These are phyloP conservation scores for Bungarus multicinctus DNA, from an alignment of 2,113 vertebrate species.

Conservation along the genomic window DNA sequence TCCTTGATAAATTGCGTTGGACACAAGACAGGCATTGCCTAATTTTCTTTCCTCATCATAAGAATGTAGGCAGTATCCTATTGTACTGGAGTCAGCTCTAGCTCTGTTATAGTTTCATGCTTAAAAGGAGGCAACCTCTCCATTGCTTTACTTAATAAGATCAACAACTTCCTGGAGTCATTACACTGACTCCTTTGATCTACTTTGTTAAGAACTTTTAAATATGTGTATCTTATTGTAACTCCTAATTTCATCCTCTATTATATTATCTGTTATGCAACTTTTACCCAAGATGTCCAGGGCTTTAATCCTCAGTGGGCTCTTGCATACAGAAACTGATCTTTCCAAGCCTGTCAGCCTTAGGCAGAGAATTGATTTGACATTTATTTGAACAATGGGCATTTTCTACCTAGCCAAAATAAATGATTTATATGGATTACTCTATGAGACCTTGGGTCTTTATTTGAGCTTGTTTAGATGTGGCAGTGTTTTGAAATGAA, in stretches of 20 bases:
- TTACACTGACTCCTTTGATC: neutral
- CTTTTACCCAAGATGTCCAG: neutral
- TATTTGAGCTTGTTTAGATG: neutral
- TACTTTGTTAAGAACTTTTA: neutral
- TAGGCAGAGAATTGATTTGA: neutral
- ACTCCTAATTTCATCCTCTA: neutral
- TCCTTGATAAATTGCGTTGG: neutral
- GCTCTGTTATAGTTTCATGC: neutral
- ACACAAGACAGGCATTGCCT: neutral
- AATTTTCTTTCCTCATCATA: neutral
- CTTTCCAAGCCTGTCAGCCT: neutral
- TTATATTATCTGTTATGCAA: neutral
- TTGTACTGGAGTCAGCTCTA: neutral
- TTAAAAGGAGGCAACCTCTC: neutral
- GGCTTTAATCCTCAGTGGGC: neutral
- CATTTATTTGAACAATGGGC: neutral
- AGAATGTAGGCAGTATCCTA: neutral
- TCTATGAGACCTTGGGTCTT: neutral
- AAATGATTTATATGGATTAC: slow-evolving; percentile 10
- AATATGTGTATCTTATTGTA: neutral
- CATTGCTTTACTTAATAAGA: neutral
- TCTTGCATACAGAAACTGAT: neutral
- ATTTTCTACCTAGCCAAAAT: slow-evolving; percentile 13
- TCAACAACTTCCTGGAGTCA: no score
- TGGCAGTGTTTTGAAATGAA: neutral